Percentiles rank a stretch among this genome's conserved stretches.
Conservation (phyloP, 2,888 invertebrate genomes). For the Hanleya hanleyi region DNA sequence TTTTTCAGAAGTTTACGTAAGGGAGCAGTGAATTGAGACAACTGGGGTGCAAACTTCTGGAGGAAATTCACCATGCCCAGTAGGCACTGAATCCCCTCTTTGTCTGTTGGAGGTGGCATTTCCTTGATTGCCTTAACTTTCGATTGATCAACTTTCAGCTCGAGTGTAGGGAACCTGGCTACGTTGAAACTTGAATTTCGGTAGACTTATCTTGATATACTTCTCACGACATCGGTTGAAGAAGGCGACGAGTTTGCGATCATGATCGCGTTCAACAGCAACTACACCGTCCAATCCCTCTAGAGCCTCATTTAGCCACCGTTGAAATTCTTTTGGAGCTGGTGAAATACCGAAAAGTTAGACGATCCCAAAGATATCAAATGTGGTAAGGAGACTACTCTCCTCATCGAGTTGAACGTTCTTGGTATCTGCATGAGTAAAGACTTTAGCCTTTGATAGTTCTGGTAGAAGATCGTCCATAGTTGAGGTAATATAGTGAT, state of each 20-base stretch:
- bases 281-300: slow-evolving; percentile 18
- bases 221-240: slow-evolving; percentile 24
- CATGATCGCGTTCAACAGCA: slow-evolving; percentile 23
- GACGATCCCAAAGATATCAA: slow-evolving; percentile 38
- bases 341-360: slow-evolving; percentile 40
- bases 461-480: too few relatives aligned
- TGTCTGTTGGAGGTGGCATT: slow-evolving; percentile 32
- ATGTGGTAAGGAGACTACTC: slow-evolving; percentile 34
- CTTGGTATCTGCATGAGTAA: slow-evolving; percentile 17
- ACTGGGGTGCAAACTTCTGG: slow-evolving; percentile 29
- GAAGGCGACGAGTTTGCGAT: slow-evolving; percentile 17
- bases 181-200: slow-evolving; percentile 22
- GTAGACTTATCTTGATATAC: slow-evolving; percentile 24
- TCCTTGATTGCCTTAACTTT: slow-evolving; percentile 29
- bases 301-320: slow-evolving; percentile 8
- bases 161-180: slow-evolving; percentile 28
- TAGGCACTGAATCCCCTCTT: slow-evolving; percentile 25
- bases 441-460: slow-evolving; percentile 20
- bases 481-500: too few relatives aligned
- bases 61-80: slow-evolving; percentile 32
- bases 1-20: slow-evolving; percentile 26
- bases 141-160: slow-evolving; percentile 24
- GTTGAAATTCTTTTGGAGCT: slow-evolving; percentile 35
- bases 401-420: slow-evolving; percentile 26
- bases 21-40: slow-evolving; percentile 28